Percentiles rank a stretch among this genome's conserved stretches.
These are phyloP conservation scores for Cryptocephalus primarius DNA, from an alignment of 2,888 invertebrate genomes.

Conservation along the genomic window DNA sequence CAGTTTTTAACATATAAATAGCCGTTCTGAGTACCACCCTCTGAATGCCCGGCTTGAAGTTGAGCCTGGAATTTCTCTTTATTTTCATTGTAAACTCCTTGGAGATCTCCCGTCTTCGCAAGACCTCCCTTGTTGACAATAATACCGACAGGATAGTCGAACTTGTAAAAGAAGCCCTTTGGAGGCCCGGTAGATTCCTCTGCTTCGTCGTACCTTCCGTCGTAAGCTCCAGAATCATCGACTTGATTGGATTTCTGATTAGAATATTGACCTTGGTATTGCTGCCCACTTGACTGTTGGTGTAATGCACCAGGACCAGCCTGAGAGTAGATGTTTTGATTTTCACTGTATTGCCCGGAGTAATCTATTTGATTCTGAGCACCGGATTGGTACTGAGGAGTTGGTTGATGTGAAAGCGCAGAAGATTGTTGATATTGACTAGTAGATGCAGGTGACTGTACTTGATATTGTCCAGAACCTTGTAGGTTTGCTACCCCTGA, in stretches of 20 bases:
- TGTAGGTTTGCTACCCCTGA: neutral
- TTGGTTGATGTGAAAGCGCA: conserved; percentile 1
- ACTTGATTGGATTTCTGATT: neutral
- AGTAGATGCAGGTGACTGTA: neutral
- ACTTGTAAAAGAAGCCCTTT: conserved; percentile 62
- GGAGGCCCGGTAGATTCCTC: conserved; percentile 41
- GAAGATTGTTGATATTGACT: conserved; percentile 6
- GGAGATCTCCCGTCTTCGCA: conserved; percentile 21
- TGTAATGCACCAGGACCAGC: conserved; percentile 1
- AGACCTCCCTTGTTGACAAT: conserved; percentile 29
- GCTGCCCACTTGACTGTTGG: neutral
- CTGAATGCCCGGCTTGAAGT: conserved; percentile 11
- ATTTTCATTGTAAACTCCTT: conserved; percentile 25
- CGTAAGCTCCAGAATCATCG: conserved; percentile 6
- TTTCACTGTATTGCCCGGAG: conserved; percentile 16
- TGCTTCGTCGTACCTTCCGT: conserved; percentile 15
- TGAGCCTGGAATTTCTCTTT: conserved; percentile 28
- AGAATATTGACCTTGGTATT: neutral
- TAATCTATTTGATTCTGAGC: conserved; percentile 14
- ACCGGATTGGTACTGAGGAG: conserved; percentile 1
- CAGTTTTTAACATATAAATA: neutral
- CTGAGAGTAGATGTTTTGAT: conserved; percentile 10
- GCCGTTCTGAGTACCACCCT: conserved; percentile 3
- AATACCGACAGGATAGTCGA: conserved; percentile 53
- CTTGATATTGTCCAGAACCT: neutral